A percentile compares a stretch with the other conserved stretches of the same genome.
Evolutionary conservation across 2,888 invertebrate genomes (phyloP).

Genomic region (Chalcis sispes): DNA sequence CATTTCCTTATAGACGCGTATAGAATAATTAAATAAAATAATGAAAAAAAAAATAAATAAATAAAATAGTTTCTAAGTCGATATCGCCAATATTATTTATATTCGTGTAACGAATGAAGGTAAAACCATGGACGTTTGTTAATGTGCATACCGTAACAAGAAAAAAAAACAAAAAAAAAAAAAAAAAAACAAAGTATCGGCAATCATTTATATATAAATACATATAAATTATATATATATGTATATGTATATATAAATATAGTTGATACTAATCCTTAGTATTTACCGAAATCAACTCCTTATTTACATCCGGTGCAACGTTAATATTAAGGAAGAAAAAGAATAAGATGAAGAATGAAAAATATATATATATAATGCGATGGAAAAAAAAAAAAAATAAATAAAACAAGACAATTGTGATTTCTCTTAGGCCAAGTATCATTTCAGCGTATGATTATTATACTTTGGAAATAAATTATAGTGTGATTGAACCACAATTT

Average conservation of each 20-base stretch:
- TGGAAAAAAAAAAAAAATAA: conserved; percentile 57
- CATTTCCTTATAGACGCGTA: conserved; percentile 60
- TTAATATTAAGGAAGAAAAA: conserved; percentile 59
- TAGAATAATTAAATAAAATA: conserved; percentile 60
- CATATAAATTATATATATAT: conserved; percentile 58
- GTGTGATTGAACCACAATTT: conserved; percentile 69
- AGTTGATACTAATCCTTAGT: conserved; percentile 68
- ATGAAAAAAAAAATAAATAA: conserved; percentile 53
- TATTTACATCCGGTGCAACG: conserved; percentile 69
- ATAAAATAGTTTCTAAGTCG: conserved; percentile 71
- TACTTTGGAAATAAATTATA: conserved; percentile 75
- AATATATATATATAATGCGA: conserved; percentile 30
- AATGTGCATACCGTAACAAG: conserved; percentile 71
- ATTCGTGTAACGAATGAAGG: conserved; percentile 71
- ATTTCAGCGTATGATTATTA: conserved; percentile 62
- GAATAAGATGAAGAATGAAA: conserved; percentile 46
- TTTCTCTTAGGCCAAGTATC: conserved; percentile 73
- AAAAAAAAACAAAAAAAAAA: no score
- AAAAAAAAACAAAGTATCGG: conserved; percentile 61
- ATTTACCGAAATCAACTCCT: conserved; percentile 66
- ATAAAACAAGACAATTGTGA: conserved; percentile 73
- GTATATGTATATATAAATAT: conserved; percentile 59
- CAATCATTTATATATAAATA: conserved; percentile 67
- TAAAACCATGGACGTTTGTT: conserved; percentile 69
- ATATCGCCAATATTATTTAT: conserved; percentile 74